Evolutionary conservation across 2,888 invertebrate genomes (phyloP).

Genomic region (Drosophila phalerata): DNA sequence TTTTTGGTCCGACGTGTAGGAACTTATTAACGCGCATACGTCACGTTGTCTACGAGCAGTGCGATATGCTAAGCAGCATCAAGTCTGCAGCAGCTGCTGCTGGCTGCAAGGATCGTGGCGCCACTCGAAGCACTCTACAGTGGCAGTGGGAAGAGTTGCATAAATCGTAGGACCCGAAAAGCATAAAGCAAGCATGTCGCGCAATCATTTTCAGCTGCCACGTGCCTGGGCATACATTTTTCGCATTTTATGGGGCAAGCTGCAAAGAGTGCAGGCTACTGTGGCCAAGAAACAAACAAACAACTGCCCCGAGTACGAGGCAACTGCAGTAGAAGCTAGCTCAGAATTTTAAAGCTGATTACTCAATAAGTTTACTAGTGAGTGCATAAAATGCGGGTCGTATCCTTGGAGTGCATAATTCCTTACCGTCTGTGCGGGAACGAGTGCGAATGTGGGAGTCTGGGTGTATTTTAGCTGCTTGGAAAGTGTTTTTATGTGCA

Average conservation of each 20-base stretch:
- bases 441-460: not conserved
- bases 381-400: slow-evolving; percentile 74
- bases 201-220: slow-evolving; percentile 84
- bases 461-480: slow-evolving; percentile 50
- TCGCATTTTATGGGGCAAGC: slow-evolving; percentile 73
- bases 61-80: slow-evolving; percentile 51
- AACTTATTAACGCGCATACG: slow-evolving; percentile 71
- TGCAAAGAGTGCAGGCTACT: slow-evolving; percentile 36
- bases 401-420: slow-evolving; percentile 78
- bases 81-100: slow-evolving; percentile 10
- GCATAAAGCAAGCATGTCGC: slow-evolving; percentile 84
- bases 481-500: slow-evolving; percentile 71
- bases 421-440: slow-evolving; percentile 28
- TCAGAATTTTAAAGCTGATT: slow-evolving; percentile 78
- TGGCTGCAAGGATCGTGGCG: slow-evolving; percentile 17
- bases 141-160: slow-evolving; percentile 40
- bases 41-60: slow-evolving; percentile 49
- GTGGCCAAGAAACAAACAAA: slow-evolving; percentile 58
- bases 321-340: slow-evolving; percentile 26
- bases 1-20: slow-evolving; percentile 39
- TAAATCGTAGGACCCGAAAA: slow-evolving; percentile 74
- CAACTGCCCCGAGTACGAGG: slow-evolving; percentile 44
- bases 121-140: slow-evolving; percentile 16
- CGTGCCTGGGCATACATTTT: slow-evolving; percentile 78
- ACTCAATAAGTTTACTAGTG: slow-evolving; percentile 79